Conservation (phyloP, 2,113 vertebrate species). For the Mustelus asterias region DNA sequence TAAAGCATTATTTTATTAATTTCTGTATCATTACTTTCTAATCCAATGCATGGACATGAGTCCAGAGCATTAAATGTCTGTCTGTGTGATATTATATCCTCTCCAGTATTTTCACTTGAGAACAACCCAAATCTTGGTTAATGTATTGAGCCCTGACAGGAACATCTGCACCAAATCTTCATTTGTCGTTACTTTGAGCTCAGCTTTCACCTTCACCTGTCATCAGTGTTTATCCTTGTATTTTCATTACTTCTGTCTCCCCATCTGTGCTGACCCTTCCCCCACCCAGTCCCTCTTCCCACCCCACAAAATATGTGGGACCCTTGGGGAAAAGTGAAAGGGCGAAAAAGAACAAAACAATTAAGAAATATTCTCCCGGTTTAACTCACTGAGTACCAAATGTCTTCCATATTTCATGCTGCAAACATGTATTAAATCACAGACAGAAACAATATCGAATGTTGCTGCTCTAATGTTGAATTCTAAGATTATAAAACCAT, state of each 20-base stretch:
- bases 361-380: neutral
- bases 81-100: neutral
- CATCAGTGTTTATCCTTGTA: conserved; percentile 54
- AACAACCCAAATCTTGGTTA: neutral
- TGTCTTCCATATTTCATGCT: neutral
- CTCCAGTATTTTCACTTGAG: neutral
- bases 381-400: neutral
- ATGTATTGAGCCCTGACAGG: conserved; percentile 46
- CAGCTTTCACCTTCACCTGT: conserved; percentile 61
- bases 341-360: neutral
- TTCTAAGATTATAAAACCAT: neutral
- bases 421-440: neutral
- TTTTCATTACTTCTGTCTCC: conserved; percentile 47
- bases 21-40: neutral
- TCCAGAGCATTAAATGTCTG: neutral
- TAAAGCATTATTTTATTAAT: neutral
- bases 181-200: conserved; percentile 58
- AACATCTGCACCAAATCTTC: conserved; percentile 61
- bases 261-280: neutral
- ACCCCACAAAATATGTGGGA: neutral
- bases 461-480: neutral
- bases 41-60: neutral
- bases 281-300: too few relatives aligned
- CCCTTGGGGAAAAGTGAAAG: neutral
- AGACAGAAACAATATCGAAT: neutral